Conservation (phyloP, 2,113 vertebrate genomes). For the Scophthalmus maximus region DNA sequence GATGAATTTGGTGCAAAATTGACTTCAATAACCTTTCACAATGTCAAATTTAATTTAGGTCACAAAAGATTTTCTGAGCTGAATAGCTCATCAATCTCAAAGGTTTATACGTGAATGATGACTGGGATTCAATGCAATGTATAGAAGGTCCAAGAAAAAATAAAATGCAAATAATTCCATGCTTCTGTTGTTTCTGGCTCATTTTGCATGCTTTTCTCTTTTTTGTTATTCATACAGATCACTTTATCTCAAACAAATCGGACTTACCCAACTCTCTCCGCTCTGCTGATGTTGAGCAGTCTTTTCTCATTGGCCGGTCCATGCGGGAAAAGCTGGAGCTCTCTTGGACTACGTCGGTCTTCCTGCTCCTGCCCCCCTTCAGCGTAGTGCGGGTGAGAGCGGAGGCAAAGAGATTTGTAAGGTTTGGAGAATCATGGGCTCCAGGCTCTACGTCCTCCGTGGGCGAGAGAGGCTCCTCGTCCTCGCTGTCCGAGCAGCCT, state of each 20-base stretch:
- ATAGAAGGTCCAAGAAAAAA: slow-evolving; percentile 1
- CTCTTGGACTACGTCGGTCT: slow-evolving; percentile 64
- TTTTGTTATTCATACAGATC: not conserved
- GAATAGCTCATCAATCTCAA: slow-evolving; percentile 13
- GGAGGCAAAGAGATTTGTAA: slow-evolving; percentile 96
- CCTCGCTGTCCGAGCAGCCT: slow-evolving; percentile 83
- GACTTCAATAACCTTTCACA: slow-evolving; percentile 63
- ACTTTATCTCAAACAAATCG: not conserved
- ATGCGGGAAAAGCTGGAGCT: slow-evolving; percentile 75
- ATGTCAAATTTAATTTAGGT: slow-evolving; percentile 58
- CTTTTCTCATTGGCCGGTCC: slow-evolving; percentile 85
- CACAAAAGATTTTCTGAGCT: slow-evolving; percentile 35
- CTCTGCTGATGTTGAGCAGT: slow-evolving; percentile 85
- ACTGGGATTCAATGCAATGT: slow-evolving; percentile 12
- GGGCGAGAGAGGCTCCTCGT: slow-evolving; percentile 78
- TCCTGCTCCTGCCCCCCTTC: slow-evolving; percentile 71
- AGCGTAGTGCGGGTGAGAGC: slow-evolving; percentile 86
- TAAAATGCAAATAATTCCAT: slow-evolving; percentile 11
- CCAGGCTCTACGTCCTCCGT: slow-evolving; percentile 70
- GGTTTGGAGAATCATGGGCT: slow-evolving; percentile 80
- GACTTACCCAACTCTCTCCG: slow-evolving; percentile 80
- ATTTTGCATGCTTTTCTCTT: not conserved
- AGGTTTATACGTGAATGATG: slow-evolving; percentile 1
- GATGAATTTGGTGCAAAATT: slow-evolving; percentile 56
- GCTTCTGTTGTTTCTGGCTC: not conserved